phyloP scores from a whole-genome alignment of 2,888 invertebrate genomes.

The Caenorhabditis sulstoni region DNA sequence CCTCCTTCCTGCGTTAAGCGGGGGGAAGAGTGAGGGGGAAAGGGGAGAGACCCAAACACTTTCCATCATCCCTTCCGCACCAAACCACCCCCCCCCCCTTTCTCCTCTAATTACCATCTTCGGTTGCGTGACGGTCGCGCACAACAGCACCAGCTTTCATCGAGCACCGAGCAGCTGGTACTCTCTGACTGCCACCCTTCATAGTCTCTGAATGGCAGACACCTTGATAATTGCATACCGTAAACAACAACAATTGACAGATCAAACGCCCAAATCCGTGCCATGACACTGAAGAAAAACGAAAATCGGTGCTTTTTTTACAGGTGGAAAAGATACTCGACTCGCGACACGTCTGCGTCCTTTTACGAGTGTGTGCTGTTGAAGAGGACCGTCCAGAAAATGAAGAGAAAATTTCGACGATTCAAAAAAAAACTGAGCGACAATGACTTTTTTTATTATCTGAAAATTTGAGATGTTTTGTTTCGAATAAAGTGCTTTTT shows the following conservation, averaged over 20 bases:
- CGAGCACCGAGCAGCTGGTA: constrained; percentile 45
- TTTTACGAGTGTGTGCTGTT: constrained; percentile 59
- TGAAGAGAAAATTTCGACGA: constrained; percentile 13
- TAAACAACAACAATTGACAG: constrained; percentile 32
- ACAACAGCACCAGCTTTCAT: constrained; percentile 23
- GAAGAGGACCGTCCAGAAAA: constrained; percentile 28
- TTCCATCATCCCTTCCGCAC: constrained; percentile 33
- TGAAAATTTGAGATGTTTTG: constrained; percentile 7
- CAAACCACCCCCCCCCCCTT: constrained; percentile 7
- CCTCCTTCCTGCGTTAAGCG: constrained; percentile 10
- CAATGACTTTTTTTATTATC: constrained; percentile 13
- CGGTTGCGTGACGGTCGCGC: constrained; percentile 53
- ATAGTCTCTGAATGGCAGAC: constrained; percentile 33
- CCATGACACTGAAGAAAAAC: not conserved
- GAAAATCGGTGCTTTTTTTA: constrained; percentile 26
- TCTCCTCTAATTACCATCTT: constrained; percentile 55
- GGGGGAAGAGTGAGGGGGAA: too few relatives aligned
- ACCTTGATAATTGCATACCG: constrained; percentile 55
- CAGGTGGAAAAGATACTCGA: constrained; percentile 66
- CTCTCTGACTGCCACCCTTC: constrained; percentile 19
- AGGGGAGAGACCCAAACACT: constrained; percentile 14
- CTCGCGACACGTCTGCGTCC: constrained; percentile 62
- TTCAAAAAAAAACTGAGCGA: not conserved
- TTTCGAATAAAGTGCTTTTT: not conserved
- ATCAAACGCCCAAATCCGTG: not conserved